Evolutionary conservation across 2,888 invertebrate genomes (phyloP).

Genomic region (Melieria picta): DNA sequence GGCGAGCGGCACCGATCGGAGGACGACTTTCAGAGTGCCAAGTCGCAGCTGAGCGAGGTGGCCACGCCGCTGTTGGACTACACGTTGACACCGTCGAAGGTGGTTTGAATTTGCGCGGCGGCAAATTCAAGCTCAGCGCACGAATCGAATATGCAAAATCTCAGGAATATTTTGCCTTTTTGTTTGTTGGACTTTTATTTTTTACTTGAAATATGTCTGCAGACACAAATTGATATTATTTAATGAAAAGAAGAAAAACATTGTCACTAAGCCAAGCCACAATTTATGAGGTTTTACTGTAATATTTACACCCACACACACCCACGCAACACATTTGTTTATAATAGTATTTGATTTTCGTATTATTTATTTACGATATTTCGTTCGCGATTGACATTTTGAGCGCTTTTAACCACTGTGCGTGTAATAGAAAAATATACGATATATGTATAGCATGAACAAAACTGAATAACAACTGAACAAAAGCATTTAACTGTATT

Average conservation of each 20-base stretch:
- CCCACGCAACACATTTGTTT: too few relatives aligned
- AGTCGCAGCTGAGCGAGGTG: constrained; percentile 57
- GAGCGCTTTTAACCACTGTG: constrained; percentile 34
- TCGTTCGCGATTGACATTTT: constrained; percentile 20
- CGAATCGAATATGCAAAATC: constrained; percentile 42
- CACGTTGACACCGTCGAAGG: constrained; percentile 29
- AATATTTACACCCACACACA: constrained; percentile 1
- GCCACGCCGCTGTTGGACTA: constrained; percentile 52
- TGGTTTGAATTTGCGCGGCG: background rate
- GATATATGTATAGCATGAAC: constrained; percentile 4
- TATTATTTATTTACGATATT: constrained; percentile 20
- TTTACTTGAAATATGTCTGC: background rate
- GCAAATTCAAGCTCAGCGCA: background rate
- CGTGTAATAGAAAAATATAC: constrained; percentile 29
- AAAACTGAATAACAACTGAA: background rate
- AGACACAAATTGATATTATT: background rate
- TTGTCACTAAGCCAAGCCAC: too few relatives aligned
- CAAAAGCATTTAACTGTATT: background rate
- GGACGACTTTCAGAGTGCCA: constrained; percentile 60
- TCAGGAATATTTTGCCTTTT: constrained; percentile 53
- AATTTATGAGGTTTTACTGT: background rate
- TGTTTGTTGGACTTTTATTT: background rate
- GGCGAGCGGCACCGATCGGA: constrained; percentile 52
- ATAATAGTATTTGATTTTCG: background rate
- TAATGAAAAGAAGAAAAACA: background rate